Base-by-base conservation (phyloP, 1,140 invertebrate species). In the Whitmania pigra region DNA sequence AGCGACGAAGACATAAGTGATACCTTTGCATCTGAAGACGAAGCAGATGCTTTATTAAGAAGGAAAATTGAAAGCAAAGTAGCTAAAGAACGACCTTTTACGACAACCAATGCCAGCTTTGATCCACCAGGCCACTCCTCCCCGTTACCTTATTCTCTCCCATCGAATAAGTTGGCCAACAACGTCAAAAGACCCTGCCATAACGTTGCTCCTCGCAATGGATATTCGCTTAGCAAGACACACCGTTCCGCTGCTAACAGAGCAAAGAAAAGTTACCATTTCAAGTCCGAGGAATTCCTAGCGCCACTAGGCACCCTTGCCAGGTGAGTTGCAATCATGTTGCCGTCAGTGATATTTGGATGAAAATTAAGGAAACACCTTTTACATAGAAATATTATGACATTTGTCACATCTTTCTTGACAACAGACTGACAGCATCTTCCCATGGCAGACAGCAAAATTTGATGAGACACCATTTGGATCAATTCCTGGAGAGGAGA, bases 31-130 rank as follows among this genome's bases (percentile, higher is more conserved):
- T 49, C 43, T 4, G 43, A 49, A 63, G 22, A 20, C 2, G 29
- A 63, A 25, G 11, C 7, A 18, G 29, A 11, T 11, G 9, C 57
- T 2, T 63, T 63, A n/a, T 13, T 63, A n/a, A 25, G 22, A 22
- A 63, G 29, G 29, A 25, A 31, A 63, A 7, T 25, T n/a, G 22
- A 31, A 25, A 63, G 18, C 57, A 63, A 25, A 13, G 29, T 63
- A 7, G 3, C 1, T 0, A n/a, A 18, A 18, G 11, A 0, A 13
- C 22, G 57, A 63, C 57, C 57, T 25, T 63, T 63, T 13, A 63
- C 57, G 11, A 63, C 57, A 31, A 63, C 57, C 22, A 63, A 63
- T 63, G 57, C 57, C 57, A 63, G 22, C 22, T 31, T 63, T 18
- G 57, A 63, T 31, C 57, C 22, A 20, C 22, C 29, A 2, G 29